Conservation (phyloP, 2,888 invertebrate genomes). For the Sinotaia quadrata region DNA sequence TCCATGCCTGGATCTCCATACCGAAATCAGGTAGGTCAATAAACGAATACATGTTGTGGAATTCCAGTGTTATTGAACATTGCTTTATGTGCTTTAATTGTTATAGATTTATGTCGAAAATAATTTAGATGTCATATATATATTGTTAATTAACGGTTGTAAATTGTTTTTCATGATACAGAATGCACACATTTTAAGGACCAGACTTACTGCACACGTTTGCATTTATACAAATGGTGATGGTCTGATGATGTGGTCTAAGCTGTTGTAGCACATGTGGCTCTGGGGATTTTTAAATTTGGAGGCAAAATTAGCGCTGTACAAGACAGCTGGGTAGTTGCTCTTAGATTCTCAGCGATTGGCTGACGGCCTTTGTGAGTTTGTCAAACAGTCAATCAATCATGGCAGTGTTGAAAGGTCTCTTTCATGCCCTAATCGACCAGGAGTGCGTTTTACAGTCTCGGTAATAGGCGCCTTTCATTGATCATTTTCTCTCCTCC, state of each 20-base stretch:
- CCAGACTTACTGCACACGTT: neutral
- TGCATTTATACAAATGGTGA: neutral
- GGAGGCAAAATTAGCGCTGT: slow-evolving; percentile 56
- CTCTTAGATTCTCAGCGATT: slow-evolving; percentile 50
- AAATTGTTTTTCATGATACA: no score
- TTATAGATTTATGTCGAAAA: no score
- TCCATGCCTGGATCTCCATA: slow-evolving; percentile 53
- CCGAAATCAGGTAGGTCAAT: slow-evolving; percentile 66
- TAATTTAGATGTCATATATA: no score
- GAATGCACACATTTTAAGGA: no score
- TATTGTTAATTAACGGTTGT: no score
- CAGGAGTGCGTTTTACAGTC: slow-evolving; percentile 3
- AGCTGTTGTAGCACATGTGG: slow-evolving; percentile 1
- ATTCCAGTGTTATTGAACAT: no score
- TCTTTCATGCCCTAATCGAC: slow-evolving; percentile 13
- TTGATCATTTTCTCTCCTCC: slow-evolving; percentile 27
- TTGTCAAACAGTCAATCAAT: slow-evolving; percentile 58
- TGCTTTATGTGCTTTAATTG: no score
- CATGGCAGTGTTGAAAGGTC: slow-evolving; percentile 42
- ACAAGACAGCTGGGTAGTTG: slow-evolving; percentile 51
- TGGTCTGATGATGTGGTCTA: neutral
- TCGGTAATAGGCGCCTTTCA: slow-evolving; percentile 21
- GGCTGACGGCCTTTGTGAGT: slow-evolving; percentile 48
- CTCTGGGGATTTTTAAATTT: slow-evolving; percentile 55
- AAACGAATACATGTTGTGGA: neutral